phyloP scores from a whole-genome alignment of 1,140 invertebrate species.

The Aphis craccivora region DNA sequence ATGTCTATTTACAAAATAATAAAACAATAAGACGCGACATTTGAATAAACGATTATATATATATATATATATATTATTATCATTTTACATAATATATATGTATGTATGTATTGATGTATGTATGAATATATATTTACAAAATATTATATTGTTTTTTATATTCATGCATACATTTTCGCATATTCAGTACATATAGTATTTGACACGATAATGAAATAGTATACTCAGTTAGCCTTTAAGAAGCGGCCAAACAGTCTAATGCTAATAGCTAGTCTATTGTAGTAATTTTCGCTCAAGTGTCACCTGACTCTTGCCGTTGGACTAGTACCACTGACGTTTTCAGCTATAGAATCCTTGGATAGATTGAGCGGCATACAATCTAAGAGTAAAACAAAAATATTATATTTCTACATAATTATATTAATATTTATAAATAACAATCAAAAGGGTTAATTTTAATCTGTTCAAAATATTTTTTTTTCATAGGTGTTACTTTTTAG shows the following conservation, averaged over 20 bases:
- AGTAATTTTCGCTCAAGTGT: constrained; percentile 26
- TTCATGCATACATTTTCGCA: constrained; percentile 11
- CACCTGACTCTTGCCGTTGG: constrained; percentile 6
- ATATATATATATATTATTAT: constrained; percentile 7
- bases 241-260: not conserved
- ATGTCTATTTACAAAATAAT: constrained; percentile 43
- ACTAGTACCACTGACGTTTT: not conserved
- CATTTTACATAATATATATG: constrained; percentile 3
- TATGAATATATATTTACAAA: constrained; percentile 42
- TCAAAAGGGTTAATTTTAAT: not conserved
- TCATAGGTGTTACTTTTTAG: not conserved
- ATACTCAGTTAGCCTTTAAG: not conserved
- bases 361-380: constrained; percentile 40
- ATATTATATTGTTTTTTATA: not conserved
- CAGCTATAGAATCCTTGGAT: constrained; percentile 32
- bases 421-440: not conserved
- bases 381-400: not conserved
- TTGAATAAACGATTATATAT: constrained; percentile 29
- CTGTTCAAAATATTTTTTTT: not conserved
- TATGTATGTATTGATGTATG: not conserved
- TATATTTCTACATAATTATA: not conserved
- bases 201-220: constrained; percentile 22
- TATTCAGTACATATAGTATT: constrained; percentile 16
- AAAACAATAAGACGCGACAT: constrained; percentile 3
- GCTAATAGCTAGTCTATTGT: not conserved